These are phyloP conservation scores for Manduca sexta DNA, from an alignment of 1,140 invertebrate genomes.

Conservation along the genomic window DNA sequence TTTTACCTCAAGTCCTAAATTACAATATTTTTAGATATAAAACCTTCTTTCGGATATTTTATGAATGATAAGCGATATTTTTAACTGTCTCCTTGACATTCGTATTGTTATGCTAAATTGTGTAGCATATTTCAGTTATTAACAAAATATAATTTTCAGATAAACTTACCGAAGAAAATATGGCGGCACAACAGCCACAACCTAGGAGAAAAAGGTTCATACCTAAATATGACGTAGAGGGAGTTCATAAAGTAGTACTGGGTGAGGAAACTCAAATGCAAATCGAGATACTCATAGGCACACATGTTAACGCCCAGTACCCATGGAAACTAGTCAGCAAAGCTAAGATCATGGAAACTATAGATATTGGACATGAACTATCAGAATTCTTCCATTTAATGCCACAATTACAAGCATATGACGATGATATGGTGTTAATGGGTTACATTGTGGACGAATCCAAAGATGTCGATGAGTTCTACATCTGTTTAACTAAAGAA, in stretches of 20 bases:
- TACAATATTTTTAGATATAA: too few relatives aligned
- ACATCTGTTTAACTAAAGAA: constrained; percentile 79
- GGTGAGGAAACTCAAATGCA: constrained; percentile 66
- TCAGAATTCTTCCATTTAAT: constrained; percentile 76
- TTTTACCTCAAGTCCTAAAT: too few relatives aligned
- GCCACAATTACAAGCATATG: constrained; percentile 69
- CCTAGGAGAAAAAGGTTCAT: constrained; percentile 58
- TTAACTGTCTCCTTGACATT: too few relatives aligned
- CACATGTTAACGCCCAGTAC: constrained; percentile 79
- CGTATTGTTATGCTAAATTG: too few relatives aligned
- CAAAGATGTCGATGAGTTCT: constrained; percentile 78
- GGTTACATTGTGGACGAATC: constrained; percentile 79
- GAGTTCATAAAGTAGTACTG: constrained; percentile 48
- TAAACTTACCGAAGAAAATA: constrained; percentile 18
- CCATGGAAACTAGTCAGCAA: constrained; percentile 81
- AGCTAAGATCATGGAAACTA: constrained; percentile 76
- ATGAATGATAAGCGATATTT: too few relatives aligned
- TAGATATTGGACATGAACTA: constrained; percentile 61
- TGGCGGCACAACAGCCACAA: constrained; percentile 30
- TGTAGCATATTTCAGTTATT: background rate
- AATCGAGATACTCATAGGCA: constrained; percentile 70
- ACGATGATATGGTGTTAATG: constrained; percentile 75
- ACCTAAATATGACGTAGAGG: constrained; percentile 65
- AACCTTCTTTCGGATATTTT: too few relatives aligned
- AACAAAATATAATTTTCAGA: constrained; percentile 21